A percentile compares a stretch with the other conserved stretches of the same genome.
These are phyloP conservation scores for Phenganax subtilis DNA, from an alignment of 92 coral and sea anemone genomes.

Conservation along the genomic window DNA sequence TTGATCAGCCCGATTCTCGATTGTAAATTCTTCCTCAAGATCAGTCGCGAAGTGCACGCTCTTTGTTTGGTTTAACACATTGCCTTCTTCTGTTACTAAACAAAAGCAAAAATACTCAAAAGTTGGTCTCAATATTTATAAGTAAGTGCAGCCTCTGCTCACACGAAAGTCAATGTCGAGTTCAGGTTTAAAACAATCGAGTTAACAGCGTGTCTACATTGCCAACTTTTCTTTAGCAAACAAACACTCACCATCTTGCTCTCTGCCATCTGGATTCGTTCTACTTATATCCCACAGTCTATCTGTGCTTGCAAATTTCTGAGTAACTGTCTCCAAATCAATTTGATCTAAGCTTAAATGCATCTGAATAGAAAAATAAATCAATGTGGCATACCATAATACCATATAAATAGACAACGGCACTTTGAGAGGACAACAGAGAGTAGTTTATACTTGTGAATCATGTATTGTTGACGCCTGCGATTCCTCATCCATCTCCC, in stretches of 20 bases:
- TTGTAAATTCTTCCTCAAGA: slow-evolving; percentile 83
- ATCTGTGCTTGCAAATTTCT: slow-evolving; percentile 26
- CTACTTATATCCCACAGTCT: slow-evolving; percentile 38
- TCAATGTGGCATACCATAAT: neutral
- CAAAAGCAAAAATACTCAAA: neutral
- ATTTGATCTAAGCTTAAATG: slow-evolving; percentile 20
- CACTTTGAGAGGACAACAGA: no score
- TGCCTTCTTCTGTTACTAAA: slow-evolving; percentile 58
- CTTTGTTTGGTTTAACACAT: slow-evolving; percentile 49
- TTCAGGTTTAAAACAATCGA: no score
- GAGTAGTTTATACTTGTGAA: slow-evolving; percentile 12
- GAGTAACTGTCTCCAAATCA: slow-evolving; percentile 34
- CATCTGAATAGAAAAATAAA: slow-evolving; percentile 12
- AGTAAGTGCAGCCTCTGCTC: neutral
- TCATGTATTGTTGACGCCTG: neutral
- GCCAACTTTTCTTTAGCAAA: neutral
- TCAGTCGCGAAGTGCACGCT: slow-evolving; percentile 90
- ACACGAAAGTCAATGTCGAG: no score
- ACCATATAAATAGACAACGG: no score
- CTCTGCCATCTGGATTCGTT: slow-evolving; percentile 35
- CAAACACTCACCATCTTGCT: slow-evolving; percentile 34
- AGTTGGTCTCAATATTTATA: neutral
- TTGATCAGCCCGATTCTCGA: slow-evolving; percentile 66
- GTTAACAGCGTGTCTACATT: neutral
- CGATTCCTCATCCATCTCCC: slow-evolving; percentile 52